Percentiles rank a stretch among this genome's conserved stretches.
These are phyloP conservation scores for Origma solitaria DNA, from an alignment of 2,113 vertebrate genomes.

Conservation along the genomic window DNA sequence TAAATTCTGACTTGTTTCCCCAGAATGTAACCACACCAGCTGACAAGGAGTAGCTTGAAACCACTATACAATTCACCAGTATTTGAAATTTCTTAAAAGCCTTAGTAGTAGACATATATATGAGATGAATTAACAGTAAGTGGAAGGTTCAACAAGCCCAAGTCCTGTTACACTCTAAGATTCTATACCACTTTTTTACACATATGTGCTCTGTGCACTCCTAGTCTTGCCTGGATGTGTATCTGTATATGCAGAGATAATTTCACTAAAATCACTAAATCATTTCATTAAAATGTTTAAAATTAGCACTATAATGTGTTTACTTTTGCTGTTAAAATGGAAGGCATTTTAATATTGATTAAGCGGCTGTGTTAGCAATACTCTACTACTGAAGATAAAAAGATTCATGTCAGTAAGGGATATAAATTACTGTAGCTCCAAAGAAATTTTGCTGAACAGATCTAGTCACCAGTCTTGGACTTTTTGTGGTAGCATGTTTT, in stretches of 20 bases:
- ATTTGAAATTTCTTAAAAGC: background rate
- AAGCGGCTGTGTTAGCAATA: background rate
- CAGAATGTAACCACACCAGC: background rate
- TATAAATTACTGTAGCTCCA: background rate
- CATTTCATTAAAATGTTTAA: background rate
- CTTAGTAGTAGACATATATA: background rate
- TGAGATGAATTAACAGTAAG: background rate
- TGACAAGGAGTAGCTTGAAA: background rate
- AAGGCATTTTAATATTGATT: background rate
- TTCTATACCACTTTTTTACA: background rate
- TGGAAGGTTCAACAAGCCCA: background rate
- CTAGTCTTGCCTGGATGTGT: background rate
- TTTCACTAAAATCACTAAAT: too few species aligned
- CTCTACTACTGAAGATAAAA: background rate
- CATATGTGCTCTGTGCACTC: background rate
- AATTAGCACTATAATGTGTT: background rate
- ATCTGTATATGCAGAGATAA: fast-evolving
- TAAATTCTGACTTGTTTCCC: background rate
- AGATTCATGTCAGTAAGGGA: background rate
- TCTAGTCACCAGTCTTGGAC: background rate
- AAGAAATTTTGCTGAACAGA: background rate
- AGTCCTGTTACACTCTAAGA: background rate
- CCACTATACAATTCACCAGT: background rate
- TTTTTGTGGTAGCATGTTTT: background rate
- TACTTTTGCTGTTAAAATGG: background rate